Conservation (phyloP, 2,888 invertebrate species). For the Zygothrica quintamaculata region DNA sequence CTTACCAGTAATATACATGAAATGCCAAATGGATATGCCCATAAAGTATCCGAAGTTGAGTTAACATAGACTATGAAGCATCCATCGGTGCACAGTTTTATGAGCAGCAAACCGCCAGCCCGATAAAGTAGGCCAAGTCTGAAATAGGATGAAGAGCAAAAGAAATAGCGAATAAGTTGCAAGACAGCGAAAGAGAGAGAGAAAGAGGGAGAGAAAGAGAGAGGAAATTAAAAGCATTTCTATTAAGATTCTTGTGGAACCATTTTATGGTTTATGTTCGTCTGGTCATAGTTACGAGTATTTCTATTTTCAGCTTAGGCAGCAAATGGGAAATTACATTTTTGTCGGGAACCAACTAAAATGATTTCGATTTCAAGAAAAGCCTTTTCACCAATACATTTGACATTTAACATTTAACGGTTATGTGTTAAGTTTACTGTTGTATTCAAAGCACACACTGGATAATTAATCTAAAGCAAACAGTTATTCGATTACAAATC, state of each 20-base stretch:
- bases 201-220: not conserved
- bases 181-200: not conserved
- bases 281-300: slow-evolving; percentile 23
- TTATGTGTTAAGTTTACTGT: slow-evolving; percentile 10
- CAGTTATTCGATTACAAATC: slow-evolving; percentile 15
- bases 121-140: slow-evolving; percentile 88
- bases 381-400: too few species aligned
- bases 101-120: slow-evolving; percentile 87
- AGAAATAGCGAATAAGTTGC: not conserved
- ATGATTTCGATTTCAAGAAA: too few species aligned
- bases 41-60: slow-evolving; percentile 86
- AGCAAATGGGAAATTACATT: slow-evolving; percentile 56
- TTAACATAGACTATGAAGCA: slow-evolving; percentile 88
- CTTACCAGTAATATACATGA: slow-evolving; percentile 87
- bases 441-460: not conserved
- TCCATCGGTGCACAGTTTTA: slow-evolving; percentile 87
- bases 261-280: slow-evolving; percentile 40
- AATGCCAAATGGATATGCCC: slow-evolving; percentile 87
- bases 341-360: slow-evolving; percentile 8
- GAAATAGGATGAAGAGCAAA: too few species aligned
- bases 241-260: slow-evolving; percentile 11
- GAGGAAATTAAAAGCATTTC: slow-evolving; percentile 52
- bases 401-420: slow-evolving; percentile 5
- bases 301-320: slow-evolving; percentile 42
- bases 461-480: slow-evolving; percentile 17